Conservation (phyloP, 2,113 vertebrate genomes). For the Apteryx mantelli region DNA sequence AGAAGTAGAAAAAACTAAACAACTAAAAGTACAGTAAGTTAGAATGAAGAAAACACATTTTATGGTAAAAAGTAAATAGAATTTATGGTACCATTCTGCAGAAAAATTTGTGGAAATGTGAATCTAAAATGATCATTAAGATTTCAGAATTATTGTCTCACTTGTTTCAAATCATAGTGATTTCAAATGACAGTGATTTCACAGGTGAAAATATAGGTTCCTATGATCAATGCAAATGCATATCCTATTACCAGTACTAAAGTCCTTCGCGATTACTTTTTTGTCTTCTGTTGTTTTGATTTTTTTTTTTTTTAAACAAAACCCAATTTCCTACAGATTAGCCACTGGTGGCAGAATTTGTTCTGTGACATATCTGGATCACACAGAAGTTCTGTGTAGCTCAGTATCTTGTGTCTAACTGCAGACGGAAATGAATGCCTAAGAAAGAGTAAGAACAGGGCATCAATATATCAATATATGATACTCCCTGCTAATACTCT, state of each 20-base stretch:
- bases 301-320: neutral
- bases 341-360: rapidly evolving
- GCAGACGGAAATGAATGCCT: neutral
- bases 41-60: neutral
- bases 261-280: neutral
- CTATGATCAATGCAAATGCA: neutral
- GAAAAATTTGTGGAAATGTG: neutral
- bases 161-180: neutral
- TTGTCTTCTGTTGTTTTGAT: too few species aligned
- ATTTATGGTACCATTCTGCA: neutral
- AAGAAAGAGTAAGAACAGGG: neutral
- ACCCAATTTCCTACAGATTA: neutral
- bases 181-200: neutral
- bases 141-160: neutral
- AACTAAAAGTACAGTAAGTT: neutral
- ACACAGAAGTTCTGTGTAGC: neutral
- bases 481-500: neutral
- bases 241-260: neutral
- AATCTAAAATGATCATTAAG: neutral
- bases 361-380: too few species aligned
- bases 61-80: neutral
- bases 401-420: neutral
- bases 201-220: neutral
- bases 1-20: neutral
- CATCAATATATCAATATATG: neutral